phyloP scores from a whole-genome alignment of 2,888 invertebrate species.

The Mantis religiosa region DNA sequence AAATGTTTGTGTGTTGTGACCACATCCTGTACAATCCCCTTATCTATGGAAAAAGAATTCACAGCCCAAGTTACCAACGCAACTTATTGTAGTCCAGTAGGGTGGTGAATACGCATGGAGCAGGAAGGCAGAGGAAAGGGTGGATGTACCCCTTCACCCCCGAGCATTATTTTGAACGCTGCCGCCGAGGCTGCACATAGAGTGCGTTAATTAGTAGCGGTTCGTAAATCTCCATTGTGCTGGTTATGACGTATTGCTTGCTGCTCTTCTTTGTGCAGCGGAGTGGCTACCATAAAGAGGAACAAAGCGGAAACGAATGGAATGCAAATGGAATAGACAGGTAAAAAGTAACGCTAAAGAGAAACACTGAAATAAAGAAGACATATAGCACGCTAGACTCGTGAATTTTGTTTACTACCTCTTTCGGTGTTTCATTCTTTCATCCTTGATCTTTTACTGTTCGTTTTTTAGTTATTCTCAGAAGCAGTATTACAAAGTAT shows the following conservation, averaged over 20 bases:
- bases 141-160: neutral
- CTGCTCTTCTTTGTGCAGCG: neutral
- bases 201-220: slow-evolving; percentile 18
- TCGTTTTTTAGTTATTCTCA: no score
- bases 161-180: neutral
- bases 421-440: no score
- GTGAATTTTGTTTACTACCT: neutral
- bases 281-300: neutral
- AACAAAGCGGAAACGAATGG: neutral
- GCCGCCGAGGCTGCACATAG: neutral
- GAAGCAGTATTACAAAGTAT: no score
- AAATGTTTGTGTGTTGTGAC: no score
- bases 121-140: slow-evolving; percentile 10
- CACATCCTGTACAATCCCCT: no score
- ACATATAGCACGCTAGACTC: neutral
- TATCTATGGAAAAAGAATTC: neutral
- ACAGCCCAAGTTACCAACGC: neutral
- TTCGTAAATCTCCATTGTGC: slow-evolving; percentile 21
- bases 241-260: slow-evolving; percentile 14
- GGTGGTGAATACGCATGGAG: neutral
- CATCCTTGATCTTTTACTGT: no score
- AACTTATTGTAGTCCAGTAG: no score
- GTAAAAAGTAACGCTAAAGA: neutral
- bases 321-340: neutral
- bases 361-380: neutral